These are phyloP conservation scores for Xylocampa areola DNA, from an alignment of 2,888 invertebrate species.

Conservation along the genomic window DNA sequence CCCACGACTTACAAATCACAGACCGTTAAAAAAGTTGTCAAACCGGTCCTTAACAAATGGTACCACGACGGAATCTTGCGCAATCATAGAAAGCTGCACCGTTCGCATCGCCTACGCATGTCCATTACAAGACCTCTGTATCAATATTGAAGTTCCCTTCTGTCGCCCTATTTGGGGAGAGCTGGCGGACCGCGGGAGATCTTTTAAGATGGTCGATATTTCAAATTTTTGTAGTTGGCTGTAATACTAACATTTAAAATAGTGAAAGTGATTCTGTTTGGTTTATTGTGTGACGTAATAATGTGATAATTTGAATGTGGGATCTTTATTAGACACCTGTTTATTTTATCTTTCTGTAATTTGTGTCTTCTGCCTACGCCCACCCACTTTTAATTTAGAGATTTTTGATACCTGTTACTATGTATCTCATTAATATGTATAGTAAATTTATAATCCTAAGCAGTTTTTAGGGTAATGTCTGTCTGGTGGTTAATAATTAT, in stretches of 20 bases:
- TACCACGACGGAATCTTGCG: conserved; percentile 51
- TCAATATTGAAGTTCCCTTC: conserved; percentile 30
- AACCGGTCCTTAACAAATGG: conserved; percentile 54
- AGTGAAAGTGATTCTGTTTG: conserved; percentile 57
- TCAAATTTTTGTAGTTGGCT: conserved; percentile 29
- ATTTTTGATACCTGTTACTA: neutral
- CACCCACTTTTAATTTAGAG: conserved; percentile 7
- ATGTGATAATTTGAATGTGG: conserved; percentile 44
- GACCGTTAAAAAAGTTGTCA: conserved; percentile 45
- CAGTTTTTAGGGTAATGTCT: too few relatives aligned
- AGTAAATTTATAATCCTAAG: too few relatives aligned
- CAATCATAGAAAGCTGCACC: conserved; percentile 64
- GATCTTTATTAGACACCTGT: conserved; percentile 18
- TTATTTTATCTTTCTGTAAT: conserved; percentile 12
- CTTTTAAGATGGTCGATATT: conserved; percentile 34
- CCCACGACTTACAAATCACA: conserved; percentile 37
- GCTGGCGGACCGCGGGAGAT: conserved; percentile 12
- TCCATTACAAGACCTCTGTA: conserved; percentile 36
- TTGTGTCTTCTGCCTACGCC: conserved; percentile 9
- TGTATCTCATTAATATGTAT: too few relatives aligned
- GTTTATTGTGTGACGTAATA: conserved; percentile 27
- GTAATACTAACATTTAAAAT: conserved; percentile 42
- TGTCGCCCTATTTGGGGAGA: conserved; percentile 5
- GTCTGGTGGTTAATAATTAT: too few relatives aligned
- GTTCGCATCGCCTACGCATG: conserved; percentile 58